Percentiles rank a stretch among this genome's conserved stretches.
These are phyloP conservation scores for Labrus mixtus DNA, from an alignment of 2,113 vertebrate genomes.

Conservation along the genomic window DNA sequence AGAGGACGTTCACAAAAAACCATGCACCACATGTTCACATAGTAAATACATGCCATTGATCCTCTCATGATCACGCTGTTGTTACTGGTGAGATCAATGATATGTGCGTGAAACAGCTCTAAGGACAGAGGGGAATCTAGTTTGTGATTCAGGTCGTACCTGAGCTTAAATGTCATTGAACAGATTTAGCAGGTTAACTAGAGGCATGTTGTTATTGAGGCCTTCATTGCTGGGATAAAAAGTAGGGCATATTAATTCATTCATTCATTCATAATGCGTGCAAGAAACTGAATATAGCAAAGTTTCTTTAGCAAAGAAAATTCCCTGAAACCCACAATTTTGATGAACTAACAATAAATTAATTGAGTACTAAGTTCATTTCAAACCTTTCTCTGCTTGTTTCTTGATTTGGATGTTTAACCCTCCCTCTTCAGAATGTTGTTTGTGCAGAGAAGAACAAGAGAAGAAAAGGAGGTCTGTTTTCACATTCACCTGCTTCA, in stretches of 20 bases:
- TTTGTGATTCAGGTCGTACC: conserved; percentile 61
- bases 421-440: no score
- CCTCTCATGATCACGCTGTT: conserved; percentile 11
- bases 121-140: conserved; percentile 34
- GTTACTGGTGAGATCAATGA: conserved; percentile 48
- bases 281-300: no score
- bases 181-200: conserved; percentile 70
- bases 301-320: no score
- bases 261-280: no score
- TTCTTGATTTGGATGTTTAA: no score
- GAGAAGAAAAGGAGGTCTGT: no score
- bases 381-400: no score
- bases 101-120: conserved; percentile 43
- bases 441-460: no score
- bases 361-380: no score
- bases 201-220: conserved; percentile 49
- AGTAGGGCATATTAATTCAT: background rate
- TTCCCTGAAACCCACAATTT: no score
- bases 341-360: no score
- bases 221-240: conserved; percentile 31
- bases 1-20: conserved; percentile 11
- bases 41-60: conserved; percentile 20
- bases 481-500: no score
- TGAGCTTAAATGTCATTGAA: conserved; percentile 70
- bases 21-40: background rate